Percentiles rank a stretch among this genome's conserved stretches.
Evolutionary conservation across 2,888 invertebrate species (phyloP).

Genomic region (Meiosimyza platycephala): DNA sequence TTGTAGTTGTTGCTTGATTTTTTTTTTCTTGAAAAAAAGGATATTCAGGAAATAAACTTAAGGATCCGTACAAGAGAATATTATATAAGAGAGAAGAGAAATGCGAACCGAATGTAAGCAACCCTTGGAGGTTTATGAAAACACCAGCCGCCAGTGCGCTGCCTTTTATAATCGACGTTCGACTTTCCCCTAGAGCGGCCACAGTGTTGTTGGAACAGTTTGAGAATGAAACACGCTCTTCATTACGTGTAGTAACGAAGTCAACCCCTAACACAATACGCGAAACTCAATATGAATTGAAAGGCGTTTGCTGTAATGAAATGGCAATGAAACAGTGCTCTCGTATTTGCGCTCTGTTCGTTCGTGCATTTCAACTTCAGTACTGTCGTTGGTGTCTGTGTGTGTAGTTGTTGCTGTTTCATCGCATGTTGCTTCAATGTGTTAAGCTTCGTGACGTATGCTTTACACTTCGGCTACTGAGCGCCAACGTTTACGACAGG

Average conservation of each 20-base stretch:
- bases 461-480: constrained; percentile 46
- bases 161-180: constrained; percentile 63
- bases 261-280: constrained; percentile 2
- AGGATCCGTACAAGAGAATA: constrained; percentile 64
- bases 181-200: constrained; percentile 39
- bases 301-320: constrained; percentile 17
- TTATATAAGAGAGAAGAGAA: constrained; percentile 69
- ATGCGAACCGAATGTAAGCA: constrained; percentile 69
- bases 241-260: background rate
- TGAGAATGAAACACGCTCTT: constrained; percentile 35
- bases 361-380: constrained; percentile 23
- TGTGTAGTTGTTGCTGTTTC: background rate
- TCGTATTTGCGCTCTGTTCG: constrained; percentile 18
- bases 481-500: constrained; percentile 37
- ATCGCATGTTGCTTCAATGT: constrained; percentile 7
- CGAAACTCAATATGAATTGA: no score
- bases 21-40: constrained; percentile 44
- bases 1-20: constrained; percentile 11
- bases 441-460: background rate
- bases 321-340: constrained; percentile 3
- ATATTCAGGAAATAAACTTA: constrained; percentile 63
- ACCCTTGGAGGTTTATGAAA: constrained; percentile 69
- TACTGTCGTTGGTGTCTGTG: background rate
- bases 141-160: constrained; percentile 59
- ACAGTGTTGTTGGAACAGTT: constrained; percentile 36